phyloP scores from a whole-genome alignment of 2,797 vertebrate genomes.

The Allobates femoralis region DNA sequence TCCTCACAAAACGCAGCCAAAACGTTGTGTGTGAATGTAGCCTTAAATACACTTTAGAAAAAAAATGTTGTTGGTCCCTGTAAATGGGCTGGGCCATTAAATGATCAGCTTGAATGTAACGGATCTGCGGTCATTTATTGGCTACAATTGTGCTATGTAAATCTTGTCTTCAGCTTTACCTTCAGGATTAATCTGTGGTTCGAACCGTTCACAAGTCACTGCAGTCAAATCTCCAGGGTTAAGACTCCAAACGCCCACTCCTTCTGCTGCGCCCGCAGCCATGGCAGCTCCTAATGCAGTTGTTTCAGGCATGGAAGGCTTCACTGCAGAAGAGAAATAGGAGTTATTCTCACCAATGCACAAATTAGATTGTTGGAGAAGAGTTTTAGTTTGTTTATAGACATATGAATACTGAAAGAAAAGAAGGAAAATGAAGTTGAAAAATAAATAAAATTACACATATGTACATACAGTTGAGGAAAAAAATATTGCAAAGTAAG shows the following conservation, averaged over 20 bases:
- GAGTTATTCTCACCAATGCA: neutral
- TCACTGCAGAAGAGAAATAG: slow-evolving; percentile 77
- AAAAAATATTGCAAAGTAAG: too few relatives aligned
- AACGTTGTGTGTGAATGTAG: too few relatives aligned
- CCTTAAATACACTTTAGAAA: too few relatives aligned
- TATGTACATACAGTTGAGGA: too few relatives aligned
- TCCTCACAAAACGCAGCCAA: too few relatives aligned
- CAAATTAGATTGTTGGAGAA: neutral
- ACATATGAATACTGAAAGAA: neutral
- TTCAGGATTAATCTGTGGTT: slow-evolving; percentile 94
- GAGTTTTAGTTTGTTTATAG: neutral
- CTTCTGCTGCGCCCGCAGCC: slow-evolving; percentile 96
- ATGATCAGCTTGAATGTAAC: too few relatives aligned
- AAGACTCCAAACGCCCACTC: slow-evolving; percentile 94
- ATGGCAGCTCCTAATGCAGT: slow-evolving; percentile 96
- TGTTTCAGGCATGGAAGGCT: slow-evolving; percentile 96
- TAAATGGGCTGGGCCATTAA: too few relatives aligned
- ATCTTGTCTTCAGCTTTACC: slow-evolving; percentile 72
- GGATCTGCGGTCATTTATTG: too few relatives aligned
- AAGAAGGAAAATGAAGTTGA: neutral
- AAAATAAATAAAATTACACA: neutral
- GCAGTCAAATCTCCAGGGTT: slow-evolving; percentile 86
- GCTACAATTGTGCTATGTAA: too few relatives aligned
- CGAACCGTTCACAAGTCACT: slow-evolving; percentile 91
- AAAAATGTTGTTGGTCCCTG: too few relatives aligned